Conservation (phyloP, 1,140 invertebrate genomes). For the Cataglyphis hispanica region DNA sequence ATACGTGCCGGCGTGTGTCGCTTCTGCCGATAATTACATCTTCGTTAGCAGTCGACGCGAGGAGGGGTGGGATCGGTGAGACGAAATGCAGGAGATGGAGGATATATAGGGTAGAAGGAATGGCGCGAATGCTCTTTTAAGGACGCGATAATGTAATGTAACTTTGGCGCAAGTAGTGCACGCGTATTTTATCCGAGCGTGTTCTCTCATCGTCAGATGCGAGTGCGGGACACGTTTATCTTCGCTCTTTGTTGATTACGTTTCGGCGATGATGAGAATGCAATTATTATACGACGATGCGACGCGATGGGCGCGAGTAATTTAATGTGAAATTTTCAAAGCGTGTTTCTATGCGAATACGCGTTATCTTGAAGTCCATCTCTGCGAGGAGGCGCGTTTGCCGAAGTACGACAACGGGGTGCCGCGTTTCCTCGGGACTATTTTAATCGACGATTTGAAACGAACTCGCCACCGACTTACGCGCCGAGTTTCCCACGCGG, state of each 20-base stretch:
- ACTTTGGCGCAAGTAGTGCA: constrained; percentile 69
- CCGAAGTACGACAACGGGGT: not conserved
- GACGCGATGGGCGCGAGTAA: constrained; percentile 20
- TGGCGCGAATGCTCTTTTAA: constrained; percentile 56
- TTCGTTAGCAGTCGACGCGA: constrained; percentile 78
- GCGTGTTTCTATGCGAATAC: not conserved
- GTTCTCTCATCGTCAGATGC: not conserved
- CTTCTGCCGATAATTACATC: constrained; percentile 82
- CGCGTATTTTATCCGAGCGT: constrained; percentile 35
- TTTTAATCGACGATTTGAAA: constrained; percentile 63
- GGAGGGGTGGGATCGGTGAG: not conserved
- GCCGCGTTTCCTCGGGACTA: constrained; percentile 8
- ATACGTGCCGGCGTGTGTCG: constrained; percentile 76
- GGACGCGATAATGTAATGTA: constrained; percentile 50
- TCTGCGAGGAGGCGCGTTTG: not conserved
- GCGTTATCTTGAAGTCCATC: not conserved
- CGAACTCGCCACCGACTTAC: constrained; percentile 56
- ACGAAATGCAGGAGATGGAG: not conserved
- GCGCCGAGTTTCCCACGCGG: constrained; percentile 57
- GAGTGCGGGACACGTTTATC: constrained; percentile 49
- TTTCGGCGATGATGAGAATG: constrained; percentile 54
- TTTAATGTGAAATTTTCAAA: constrained; percentile 10
- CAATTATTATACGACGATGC: constrained; percentile 11
- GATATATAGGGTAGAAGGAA: not conserved
- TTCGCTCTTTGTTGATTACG: constrained; percentile 62